These are phyloP conservation scores for Drosophila siamana DNA, from an alignment of 2,888 invertebrate species.

Conservation along the genomic window DNA sequence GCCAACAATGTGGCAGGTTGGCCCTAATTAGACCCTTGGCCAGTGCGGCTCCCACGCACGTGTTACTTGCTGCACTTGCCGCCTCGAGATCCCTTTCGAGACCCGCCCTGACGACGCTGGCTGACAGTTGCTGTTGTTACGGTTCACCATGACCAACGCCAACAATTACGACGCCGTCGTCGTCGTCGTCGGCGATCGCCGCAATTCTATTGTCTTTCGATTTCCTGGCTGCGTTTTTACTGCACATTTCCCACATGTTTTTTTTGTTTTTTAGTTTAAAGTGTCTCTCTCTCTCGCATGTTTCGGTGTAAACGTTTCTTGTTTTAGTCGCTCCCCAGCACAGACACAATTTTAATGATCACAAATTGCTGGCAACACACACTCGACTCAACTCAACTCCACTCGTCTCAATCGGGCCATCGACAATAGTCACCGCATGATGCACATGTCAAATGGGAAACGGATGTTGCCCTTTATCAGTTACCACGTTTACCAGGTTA, in stretches of 20 bases:
- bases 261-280: conserved; percentile 9
- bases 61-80: conserved; percentile 58
- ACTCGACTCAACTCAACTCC: conserved; percentile 26
- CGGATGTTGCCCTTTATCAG: conserved; percentile 71
- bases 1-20: conserved; percentile 27
- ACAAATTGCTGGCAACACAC: conserved; percentile 64
- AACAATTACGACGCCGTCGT: conserved; percentile 71
- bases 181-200: too few relatives aligned
- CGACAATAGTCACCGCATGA: conserved; percentile 40
- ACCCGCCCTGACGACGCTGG: conserved; percentile 9
- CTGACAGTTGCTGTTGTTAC: conserved; percentile 79
- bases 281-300: conserved; percentile 11
- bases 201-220: conserved; percentile 79
- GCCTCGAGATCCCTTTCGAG: not conserved
- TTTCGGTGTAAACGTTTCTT: conserved; percentile 58
- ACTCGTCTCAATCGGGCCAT: conserved; percentile 53
- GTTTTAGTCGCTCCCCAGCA: conserved; percentile 32
- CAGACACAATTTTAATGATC: conserved; percentile 77
- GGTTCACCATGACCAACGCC: conserved; percentile 81
- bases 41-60: conserved; percentile 71
- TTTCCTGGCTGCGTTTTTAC: conserved; percentile 74
- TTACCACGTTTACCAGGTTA: conserved; percentile 22
- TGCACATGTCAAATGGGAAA: conserved; percentile 57
- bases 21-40: conserved; percentile 56
- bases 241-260: conserved; percentile 76